Base-by-base conservation (phyloP, 2,888 invertebrate genomes). In the Micropterix aruncella region DNA sequence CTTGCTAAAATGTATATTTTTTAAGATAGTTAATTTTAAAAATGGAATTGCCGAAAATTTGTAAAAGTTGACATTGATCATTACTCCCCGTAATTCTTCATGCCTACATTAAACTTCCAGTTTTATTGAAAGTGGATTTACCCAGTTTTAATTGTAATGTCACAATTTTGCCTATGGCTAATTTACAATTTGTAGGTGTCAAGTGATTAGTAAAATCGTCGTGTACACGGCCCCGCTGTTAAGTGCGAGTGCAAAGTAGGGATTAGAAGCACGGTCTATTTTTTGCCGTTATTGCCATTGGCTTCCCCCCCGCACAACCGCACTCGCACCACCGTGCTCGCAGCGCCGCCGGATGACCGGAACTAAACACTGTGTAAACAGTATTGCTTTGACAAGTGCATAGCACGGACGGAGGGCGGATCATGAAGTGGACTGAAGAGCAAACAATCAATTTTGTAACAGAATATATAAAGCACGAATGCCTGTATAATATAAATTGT, bases 391-490 rank as follows among this genome's bases (percentile, higher is more conserved):
- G 36, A 27, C 36, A 27, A 27, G n/a, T 27, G 7, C 36, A n/a
- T 27, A 27, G 36, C n/a, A n/a, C 36, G 36, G 7, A 27, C n/a
- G 36, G 7, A 7, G n/a, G 36, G 36, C 7, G 36, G n/a, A 27
- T 27, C 36, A 27, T 27, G 36, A 27, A 27, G 36, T 27, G 36
- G n/a, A 27, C 36, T 27, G 36, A 27, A n/a, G n/a, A 27, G 36
- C 36, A 27, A 27, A 27, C 36, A n/a, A 27, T 27, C 7, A 27
- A 27, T 27, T 27, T 27, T 27, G 36, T 27, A 27, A 27, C n/a
- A 27, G 36, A 27, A 27, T 27, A 27, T n/a, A 27, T 27, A 27
- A 7, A 27, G 36, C n/a, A 27, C 36, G 36, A 27, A 27, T 27
- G 36, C n/a, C n/a, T 27, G n/a, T 9, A 27, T 27, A 27, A 27